Evolutionary conservation across 1,140 invertebrate species (phyloP), one percentile per base, ranked within the genome.

Genomic region (Monochamus saltuarius): DNA sequence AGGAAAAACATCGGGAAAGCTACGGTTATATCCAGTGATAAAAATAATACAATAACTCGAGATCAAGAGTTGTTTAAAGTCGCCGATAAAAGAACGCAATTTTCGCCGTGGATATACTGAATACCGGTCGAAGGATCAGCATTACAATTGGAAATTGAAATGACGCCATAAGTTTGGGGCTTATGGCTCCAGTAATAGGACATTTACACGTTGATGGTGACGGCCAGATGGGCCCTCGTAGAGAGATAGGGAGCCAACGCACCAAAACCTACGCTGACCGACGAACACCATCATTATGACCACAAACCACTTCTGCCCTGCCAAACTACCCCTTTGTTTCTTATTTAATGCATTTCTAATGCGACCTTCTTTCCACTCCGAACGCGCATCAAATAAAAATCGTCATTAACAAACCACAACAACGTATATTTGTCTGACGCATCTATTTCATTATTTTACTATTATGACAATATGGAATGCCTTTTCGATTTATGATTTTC

Each of bases 101-200:
- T 65, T 49, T 50, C 51, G 53, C 42, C 56, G 51, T 56, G 62
- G 63, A 66, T 29, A 29, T 29, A 29, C 22, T 6, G 22, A 29
- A 29, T 56, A 57, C 56, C 34, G 56, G 42, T 45, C 62, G 53
- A 67, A 65, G 61, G 63, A 49, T 62, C 60, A 56, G 47, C 63
- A 72, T 71, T 64, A 70, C 70, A 71, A 73, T 73, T 73, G 72
- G 72, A 73, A 73, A 73, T 73, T 73, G 72, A 73, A 73, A 73
- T 69, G 70, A 69, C 65, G 63, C 69, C 59, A 65, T 72, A 69
- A 69, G 70, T 71, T 71, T 45, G 43, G 55, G 64, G 61, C 68
- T 72, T 72, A 71, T 64, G 63, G 67, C 62, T 59, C 34, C 34
- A 58, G 64, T 69, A 72, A 72, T 72, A 65, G 68, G 63, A 59